Evolutionary conservation across 2,888 invertebrate species (phyloP), one percentile per base, ranked within the genome.

Genomic region (Melikaiella ostensackeni): DNA sequence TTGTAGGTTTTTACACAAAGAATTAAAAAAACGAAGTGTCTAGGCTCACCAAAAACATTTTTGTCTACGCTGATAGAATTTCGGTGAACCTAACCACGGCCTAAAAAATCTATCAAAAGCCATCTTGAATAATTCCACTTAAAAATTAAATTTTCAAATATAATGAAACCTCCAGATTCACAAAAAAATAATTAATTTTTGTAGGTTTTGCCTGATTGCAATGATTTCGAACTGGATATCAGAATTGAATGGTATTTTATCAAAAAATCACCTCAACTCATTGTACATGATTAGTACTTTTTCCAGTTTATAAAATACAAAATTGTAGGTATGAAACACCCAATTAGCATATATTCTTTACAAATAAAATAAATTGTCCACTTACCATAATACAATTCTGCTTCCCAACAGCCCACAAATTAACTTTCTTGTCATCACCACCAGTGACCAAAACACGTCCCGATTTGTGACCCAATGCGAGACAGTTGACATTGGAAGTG

Each of bases 351-450:
- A 9, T 74, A 63, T 38, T 30, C 13, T 9, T 55, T 19, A 46
- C 7, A 1, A 33, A 59, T 13, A 55, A 50, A 73, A 33, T 46
- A 33, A 19, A 33, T 21, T 55, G 8, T 55, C 50, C 76, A 92
- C 93, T 91, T 92, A 97, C 97, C 98, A 99, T 97, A 89, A 99
- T 96, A 92, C 98, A 98, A 91, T 97, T 97, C 88, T 97, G 96
- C 90, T 98, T 97, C 57, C 98, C 98, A 82, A 98, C 96, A 19
- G 98, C 98, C 98, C 98, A 99, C 84, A 99, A 92, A 92, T 99
- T 99, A 75, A 99, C 98, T 92, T 98, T 98, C 91, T 97, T 97
- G 93, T 99, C 99, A 91, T 98, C 98, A 80, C 99, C 98, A 77
- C 99, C 99, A 80, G 98, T 98, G 59, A 97, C 98, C 91, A 98